A percentile compares a stretch with the other conserved stretches of the same genome.
Conservation (phyloP, 2,888 invertebrate species). For the Caenorhabditis afra region DNA sequence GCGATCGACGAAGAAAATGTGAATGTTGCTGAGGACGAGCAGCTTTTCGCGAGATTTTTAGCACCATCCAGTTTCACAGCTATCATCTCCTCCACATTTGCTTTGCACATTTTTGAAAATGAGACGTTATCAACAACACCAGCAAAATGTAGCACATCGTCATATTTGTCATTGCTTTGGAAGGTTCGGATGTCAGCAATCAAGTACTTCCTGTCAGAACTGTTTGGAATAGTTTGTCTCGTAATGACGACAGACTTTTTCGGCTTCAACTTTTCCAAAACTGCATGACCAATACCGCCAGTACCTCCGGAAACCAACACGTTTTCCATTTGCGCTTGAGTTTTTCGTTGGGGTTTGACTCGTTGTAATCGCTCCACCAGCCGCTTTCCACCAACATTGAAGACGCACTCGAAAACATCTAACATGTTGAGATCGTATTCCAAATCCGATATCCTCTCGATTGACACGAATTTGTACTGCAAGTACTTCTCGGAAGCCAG, state of each 20-base stretch:
- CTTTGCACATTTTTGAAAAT: constrained; percentile 38
- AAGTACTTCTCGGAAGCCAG: constrained; percentile 64
- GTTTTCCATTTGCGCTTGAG: not conserved
- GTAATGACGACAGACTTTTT: constrained; percentile 39
- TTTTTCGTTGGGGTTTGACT: not conserved
- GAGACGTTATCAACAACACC: constrained; percentile 70
- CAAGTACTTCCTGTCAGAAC: not conserved
- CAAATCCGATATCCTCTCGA: constrained; percentile 47
- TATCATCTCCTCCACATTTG: constrained; percentile 59
- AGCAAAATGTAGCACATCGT: constrained; percentile 73
- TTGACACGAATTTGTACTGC: constrained; percentile 60
- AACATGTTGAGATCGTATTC: constrained; percentile 45
- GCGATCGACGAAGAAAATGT: constrained; percentile 73
- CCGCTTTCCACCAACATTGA: constrained; percentile 51
- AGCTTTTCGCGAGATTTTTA: constrained; percentile 53
- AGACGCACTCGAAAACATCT: constrained; percentile 58
- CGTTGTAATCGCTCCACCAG: constrained; percentile 55
- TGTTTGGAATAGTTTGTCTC: too few species aligned
- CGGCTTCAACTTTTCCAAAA: constrained; percentile 56
- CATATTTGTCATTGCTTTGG: constrained; percentile 2
- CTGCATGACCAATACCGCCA: constrained; percentile 70
- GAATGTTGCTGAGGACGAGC: constrained; percentile 1
- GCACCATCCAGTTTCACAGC: constrained; percentile 70
- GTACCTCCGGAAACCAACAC: constrained; percentile 70
- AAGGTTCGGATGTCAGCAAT: constrained; percentile 11